phyloP scores from a whole-genome alignment of 2,888 invertebrate genomes.

The Diarsia mendica region DNA sequence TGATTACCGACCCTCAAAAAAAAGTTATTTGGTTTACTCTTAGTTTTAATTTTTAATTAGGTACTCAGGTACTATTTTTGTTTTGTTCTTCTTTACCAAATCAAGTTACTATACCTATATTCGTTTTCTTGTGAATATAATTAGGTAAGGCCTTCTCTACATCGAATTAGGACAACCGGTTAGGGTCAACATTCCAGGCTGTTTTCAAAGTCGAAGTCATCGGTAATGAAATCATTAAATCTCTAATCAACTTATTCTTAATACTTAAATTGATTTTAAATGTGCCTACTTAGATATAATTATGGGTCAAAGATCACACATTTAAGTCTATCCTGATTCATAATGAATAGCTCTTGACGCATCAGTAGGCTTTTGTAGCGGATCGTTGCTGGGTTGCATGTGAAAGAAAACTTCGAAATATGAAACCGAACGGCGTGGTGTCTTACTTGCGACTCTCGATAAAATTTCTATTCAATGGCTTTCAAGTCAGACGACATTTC shows the following conservation, averaged over 20 bases:
- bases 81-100: no score
- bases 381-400: no score
- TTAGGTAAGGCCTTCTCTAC: not conserved
- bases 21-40: no score
- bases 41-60: no score
- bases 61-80: no score
- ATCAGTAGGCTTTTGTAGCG: no score
- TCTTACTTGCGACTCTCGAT: no score
- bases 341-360: not conserved
- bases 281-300: not conserved
- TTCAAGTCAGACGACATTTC: not conserved
- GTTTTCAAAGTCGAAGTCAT: not conserved
- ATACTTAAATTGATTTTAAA: not conserved
- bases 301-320: not conserved
- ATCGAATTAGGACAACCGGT: not conserved
- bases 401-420: no score
- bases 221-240: not conserved
- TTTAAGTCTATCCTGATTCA: slow-evolving; percentile 2
- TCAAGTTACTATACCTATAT: no score
- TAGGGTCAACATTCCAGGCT: not conserved
- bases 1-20: no score
- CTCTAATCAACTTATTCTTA: not conserved
- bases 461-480: no score
- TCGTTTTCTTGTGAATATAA: not conserved
- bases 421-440: no score